Evolutionary conservation across 2,113 vertebrate species (phyloP).

Genomic region (Bufo gargarizans): DNA sequence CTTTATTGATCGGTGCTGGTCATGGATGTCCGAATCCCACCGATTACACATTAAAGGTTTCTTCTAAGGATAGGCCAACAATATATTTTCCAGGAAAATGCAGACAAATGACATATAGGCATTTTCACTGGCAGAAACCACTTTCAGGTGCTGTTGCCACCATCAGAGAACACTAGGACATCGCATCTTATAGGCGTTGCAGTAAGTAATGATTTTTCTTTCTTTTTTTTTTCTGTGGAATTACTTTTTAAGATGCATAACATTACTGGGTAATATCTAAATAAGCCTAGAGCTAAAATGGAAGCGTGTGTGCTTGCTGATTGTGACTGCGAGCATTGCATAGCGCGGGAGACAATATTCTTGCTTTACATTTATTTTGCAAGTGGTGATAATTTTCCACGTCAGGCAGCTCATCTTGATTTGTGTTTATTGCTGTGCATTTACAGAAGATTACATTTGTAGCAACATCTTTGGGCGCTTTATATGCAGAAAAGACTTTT

Average conservation of each 20-base stretch:
- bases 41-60: too few species aligned
- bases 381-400: not conserved
- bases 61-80: too few species aligned
- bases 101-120: not conserved
- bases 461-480: not conserved
- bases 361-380: not conserved
- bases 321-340: not conserved
- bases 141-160: not conserved
- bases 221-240: not conserved
- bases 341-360: not conserved
- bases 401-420: not conserved
- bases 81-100: not conserved
- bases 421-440: conserved; percentile 15
- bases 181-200: not conserved
- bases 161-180: not conserved
- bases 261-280: not conserved
- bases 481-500: too few species aligned
- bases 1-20: too few species aligned
- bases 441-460: conserved; percentile 25
- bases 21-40: too few species aligned
- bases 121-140: not conserved
- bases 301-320: not conserved
- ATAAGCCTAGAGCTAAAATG: not conserved
- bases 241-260: not conserved
- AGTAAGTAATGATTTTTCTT: not conserved